Conservation (phyloP, 2,888 invertebrate species). For the Fragum sueziense region DNA sequence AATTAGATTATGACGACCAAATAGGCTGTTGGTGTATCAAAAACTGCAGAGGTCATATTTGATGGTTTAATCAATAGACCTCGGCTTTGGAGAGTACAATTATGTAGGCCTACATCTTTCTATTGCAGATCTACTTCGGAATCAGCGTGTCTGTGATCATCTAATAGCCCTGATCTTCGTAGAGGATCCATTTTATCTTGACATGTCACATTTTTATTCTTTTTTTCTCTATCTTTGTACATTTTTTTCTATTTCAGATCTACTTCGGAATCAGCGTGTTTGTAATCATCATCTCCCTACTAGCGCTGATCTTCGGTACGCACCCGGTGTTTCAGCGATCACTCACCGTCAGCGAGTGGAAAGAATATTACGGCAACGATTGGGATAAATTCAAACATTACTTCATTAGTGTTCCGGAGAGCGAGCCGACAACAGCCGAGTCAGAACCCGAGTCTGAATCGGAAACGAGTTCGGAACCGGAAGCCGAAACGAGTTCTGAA, state of each 20-base stretch:
- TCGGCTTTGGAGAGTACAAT: too few species aligned
- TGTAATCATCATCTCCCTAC: conserved; percentile 68
- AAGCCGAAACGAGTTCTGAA: conserved; percentile 27
- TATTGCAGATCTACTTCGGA: conserved; percentile 68
- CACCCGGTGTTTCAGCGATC: conserved; percentile 60
- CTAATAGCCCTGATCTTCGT: too few species aligned
- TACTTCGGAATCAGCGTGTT: conserved; percentile 64
- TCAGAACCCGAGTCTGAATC: conserved; percentile 29
- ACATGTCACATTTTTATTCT: too few species aligned
- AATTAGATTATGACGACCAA: too few species aligned
- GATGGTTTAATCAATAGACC: too few species aligned
- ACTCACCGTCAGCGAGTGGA: conserved; percentile 62
- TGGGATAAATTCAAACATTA: conserved; percentile 53
- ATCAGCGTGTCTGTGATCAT: conserved; percentile 65
- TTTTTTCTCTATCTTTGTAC: too few species aligned
- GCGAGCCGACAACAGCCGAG: not conserved
- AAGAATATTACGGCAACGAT: conserved; percentile 56
- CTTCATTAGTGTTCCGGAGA: conserved; percentile 34
- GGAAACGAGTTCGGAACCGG: conserved; percentile 23
- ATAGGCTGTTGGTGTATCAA: too few species aligned
- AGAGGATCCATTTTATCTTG: too few species aligned
- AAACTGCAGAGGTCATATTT: too few species aligned
- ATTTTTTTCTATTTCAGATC: conserved; percentile 63
- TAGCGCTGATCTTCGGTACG: conserved; percentile 69
- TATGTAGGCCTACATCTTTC: too few species aligned